Base-by-base conservation (phyloP, 2,113 vertebrate genomes). In the Nycticebus coucang region DNA sequence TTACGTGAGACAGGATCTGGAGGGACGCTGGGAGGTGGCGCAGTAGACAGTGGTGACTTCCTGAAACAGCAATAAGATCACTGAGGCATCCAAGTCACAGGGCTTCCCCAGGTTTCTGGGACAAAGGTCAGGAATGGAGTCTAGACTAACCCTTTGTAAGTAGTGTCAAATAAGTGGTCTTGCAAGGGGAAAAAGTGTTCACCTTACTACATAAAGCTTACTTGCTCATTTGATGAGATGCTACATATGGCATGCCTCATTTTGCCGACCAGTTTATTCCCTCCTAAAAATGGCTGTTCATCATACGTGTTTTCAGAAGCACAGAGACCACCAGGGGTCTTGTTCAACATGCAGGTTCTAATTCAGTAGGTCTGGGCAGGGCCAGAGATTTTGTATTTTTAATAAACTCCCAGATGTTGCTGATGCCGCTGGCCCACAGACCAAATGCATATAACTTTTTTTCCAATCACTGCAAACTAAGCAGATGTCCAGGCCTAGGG, bases 11-110 rank as follows among this genome's bases (percentile, higher is more conserved):
- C 6, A 22, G 89, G 33, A 57, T 91, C 93, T 37, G 45, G 68
- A 82, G 55, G 75, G 66, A 41, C 41, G 41, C 41, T 41, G 81
- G 87, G 59, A 14, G 59, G 13, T n/a, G 33, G 28, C 50, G 45
- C n/a, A 17, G 11, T 19, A 15, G 4, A 0, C 4, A 0, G 9
- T 0, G 17, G 50, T 28, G 24, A 66, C 60, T 75, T 24, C 17
- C 13, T 0, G 1, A 24, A 28, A 33, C 0, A 17, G 81, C 18
- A 21, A 2, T 18, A 35, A 57, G 68, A 86, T 15, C 55, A 19
- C 33, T 21, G 79, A n/a, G 35, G 2, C 4, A 18, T 24, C 50
- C 15, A 30, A 17, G 22, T 30, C 33, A 19, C 2, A 35, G 15
- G 53, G 66, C 17, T 53, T 30, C 59, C 45, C 41, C 64, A 26